Evolutionary conservation across 1,140 invertebrate genomes (phyloP).

Genomic region (Rhynchophorus ferrugineus): DNA sequence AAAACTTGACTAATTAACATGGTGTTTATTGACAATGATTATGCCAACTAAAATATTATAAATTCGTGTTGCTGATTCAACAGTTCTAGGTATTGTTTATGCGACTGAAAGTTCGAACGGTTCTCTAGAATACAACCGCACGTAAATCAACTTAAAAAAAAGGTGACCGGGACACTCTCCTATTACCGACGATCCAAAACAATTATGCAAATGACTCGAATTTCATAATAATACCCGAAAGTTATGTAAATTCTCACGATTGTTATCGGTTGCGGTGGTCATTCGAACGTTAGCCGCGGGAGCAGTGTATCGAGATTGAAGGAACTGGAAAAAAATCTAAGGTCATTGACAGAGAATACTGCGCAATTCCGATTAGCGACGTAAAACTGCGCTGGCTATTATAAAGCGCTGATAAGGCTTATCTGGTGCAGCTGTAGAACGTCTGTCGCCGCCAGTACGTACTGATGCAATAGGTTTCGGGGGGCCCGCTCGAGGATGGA

Average conservation of each 20-base stretch:
- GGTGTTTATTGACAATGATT: too few relatives aligned
- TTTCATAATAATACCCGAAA: neutral
- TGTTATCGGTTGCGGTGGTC: neutral
- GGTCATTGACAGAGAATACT: slow-evolving; percentile 14
- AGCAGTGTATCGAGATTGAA: neutral
- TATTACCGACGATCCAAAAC: too few relatives aligned
- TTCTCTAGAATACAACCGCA: too few relatives aligned
- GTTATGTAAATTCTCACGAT: neutral
- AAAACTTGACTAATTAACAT: too few relatives aligned
- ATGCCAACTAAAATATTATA: too few relatives aligned
- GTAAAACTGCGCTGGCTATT: slow-evolving; percentile 4
- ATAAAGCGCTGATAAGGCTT: slow-evolving; percentile 9
- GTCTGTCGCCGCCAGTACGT: slow-evolving; percentile 6
- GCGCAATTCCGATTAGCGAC: slow-evolving; percentile 7
- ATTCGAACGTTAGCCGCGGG: neutral
- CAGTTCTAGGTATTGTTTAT: too few relatives aligned
- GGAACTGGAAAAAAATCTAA: slow-evolving; percentile 2
- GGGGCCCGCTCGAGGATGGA: neutral
- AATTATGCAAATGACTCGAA: too few relatives aligned
- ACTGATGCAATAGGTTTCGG: slow-evolving; percentile 5
- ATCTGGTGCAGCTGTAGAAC: slow-evolving; percentile 10
- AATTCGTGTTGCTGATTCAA: too few relatives aligned
- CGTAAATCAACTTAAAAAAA: too few relatives aligned
- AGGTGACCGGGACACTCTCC: too few relatives aligned
- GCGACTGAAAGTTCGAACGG: too few relatives aligned